Percentiles rank a stretch among this genome's conserved stretches.
These are phyloP conservation scores for Heteromurus nitidus DNA, from an alignment of 2,888 invertebrate genomes.

Conservation along the genomic window DNA sequence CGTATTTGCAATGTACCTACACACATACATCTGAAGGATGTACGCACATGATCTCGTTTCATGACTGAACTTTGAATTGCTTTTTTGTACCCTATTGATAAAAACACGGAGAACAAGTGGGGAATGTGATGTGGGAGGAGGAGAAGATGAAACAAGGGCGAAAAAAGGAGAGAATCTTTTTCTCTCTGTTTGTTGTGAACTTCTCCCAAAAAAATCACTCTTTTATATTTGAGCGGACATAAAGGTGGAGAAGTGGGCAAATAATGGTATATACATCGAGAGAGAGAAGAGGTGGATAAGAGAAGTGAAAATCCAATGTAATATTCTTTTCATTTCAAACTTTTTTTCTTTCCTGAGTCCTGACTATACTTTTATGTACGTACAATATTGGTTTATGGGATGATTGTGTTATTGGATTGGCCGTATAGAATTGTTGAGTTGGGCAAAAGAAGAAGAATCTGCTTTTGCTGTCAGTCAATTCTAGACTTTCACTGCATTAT, in stretches of 20 bases:
- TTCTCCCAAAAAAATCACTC: background rate
- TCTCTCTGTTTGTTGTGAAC: conserved; percentile 1
- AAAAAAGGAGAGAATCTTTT: conserved; percentile 22
- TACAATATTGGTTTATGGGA: background rate
- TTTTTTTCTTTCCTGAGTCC: background rate
- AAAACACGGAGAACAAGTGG: too few relatives aligned
- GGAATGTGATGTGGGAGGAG: too few relatives aligned
- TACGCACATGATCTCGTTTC: conserved; percentile 14
- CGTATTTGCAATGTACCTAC: conserved; percentile 26
- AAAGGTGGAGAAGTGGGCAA: conserved; percentile 55
- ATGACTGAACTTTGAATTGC: conserved; percentile 55
- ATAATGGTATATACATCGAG: conserved; percentile 22
- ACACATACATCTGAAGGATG: background rate
- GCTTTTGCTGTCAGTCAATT: conserved; percentile 57
- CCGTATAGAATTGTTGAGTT: conserved; percentile 49
- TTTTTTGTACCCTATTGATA: background rate
- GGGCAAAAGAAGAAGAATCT: conserved; percentile 44
- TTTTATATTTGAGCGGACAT: conserved; percentile 24
- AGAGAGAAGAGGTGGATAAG: background rate
- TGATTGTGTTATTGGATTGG: conserved; percentile 47
- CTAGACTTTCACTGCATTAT: conserved; percentile 10
- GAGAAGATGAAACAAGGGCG: conserved; percentile 15
- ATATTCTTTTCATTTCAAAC: conserved; percentile 35
- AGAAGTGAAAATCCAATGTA: conserved; percentile 34
- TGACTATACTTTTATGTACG: background rate